Conservation (phyloP, 2,113 vertebrate genomes). For the Proterorhinus semilunaris region DNA sequence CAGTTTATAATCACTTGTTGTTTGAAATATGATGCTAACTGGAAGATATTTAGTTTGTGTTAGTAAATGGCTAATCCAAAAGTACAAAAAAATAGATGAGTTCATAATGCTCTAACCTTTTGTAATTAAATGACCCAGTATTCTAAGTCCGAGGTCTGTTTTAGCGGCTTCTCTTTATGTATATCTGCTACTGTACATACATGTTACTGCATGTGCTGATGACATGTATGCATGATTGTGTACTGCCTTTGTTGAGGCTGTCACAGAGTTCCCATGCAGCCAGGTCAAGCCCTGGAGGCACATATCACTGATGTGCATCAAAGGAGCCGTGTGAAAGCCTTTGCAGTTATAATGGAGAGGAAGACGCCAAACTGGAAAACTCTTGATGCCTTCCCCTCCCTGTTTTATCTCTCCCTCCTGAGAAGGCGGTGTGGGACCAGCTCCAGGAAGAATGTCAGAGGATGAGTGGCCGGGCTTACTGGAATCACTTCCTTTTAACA, state of each 20-base stretch:
- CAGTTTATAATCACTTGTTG: too few species aligned
- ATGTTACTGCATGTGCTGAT: not conserved
- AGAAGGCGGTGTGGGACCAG: slow-evolving; percentile 53
- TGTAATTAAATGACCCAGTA: too few species aligned
- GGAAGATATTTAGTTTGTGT: too few species aligned
- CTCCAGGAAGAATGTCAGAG: slow-evolving; percentile 48
- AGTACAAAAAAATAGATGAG: too few species aligned
- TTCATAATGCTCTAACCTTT: too few species aligned
- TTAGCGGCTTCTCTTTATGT: too few species aligned
- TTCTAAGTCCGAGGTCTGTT: too few species aligned
- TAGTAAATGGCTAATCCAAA: too few species aligned
- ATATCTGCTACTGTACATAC: too few species aligned
- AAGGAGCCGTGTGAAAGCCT: slow-evolving; percentile 56
- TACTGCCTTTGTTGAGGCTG: slow-evolving; percentile 43
- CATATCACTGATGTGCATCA: slow-evolving; percentile 58
- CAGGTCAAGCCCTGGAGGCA: slow-evolving; percentile 52
- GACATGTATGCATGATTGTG: slow-evolving; percentile 9
- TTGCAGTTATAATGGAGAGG: slow-evolving; percentile 57
- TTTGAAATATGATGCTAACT: too few species aligned
- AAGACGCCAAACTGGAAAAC: slow-evolving; percentile 60
- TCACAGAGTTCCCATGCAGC: slow-evolving; percentile 64
- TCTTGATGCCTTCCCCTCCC: slow-evolving; percentile 55
- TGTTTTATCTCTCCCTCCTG: slow-evolving; percentile 60
- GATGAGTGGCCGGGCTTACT: slow-evolving; percentile 43
- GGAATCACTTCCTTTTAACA: slow-evolving; percentile 45